Base-by-base conservation (phyloP, 2,113 vertebrate genomes). In the Furnarius figulus region DNA sequence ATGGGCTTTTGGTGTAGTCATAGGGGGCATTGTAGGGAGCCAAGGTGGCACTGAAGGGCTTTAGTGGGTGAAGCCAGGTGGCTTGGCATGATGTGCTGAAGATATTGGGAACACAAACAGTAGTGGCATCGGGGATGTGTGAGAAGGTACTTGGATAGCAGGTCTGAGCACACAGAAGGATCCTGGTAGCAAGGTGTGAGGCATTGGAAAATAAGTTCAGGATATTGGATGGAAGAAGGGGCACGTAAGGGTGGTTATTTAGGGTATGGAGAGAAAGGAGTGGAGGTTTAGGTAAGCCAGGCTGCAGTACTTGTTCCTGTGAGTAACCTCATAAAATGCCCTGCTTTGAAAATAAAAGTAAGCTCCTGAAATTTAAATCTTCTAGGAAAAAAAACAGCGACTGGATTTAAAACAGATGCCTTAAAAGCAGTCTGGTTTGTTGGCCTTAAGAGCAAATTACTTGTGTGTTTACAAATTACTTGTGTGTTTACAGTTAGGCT, bases 291-390 rank as follows among this genome's bases (percentile, higher is more conserved):
- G 55, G 13, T 67, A 76, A 68, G 16, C 11, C 52, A 73, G 62
- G 13, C 46, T 86, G 28, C 39, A 49, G 13, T 58, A 58, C 10
- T 84, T 81, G 17, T 46, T 83, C 37, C n/a, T 0, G 0, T 89
- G 58, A 83, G 35, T 61, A 89, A 76, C 17, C 8, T 66, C 42
- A 53, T 75, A 72, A 94, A 89, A 75, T 47, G 40, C 8, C 8
- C 19, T 74, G 66, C 52, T 94, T 89, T 82, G 67, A 61, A 90
- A 87, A 75, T 63, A 81, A 71, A 80, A 75, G 30, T 27, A 67
- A 11, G 10, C 13, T 87, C 89, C 68, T 87, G 40, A 67, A 91
- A 75, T 79, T 11, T 65, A 75, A 78, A 21, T 78, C 6, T 66
- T 83, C n/a, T 18, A 59, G 62, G 28, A 33, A 81, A 83, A 52